Evolutionary conservation across 92 coral and sea anemone species (phyloP), one percentile per base, ranked within the genome.

Genomic region (Micromussa lordhowensis): DNA sequence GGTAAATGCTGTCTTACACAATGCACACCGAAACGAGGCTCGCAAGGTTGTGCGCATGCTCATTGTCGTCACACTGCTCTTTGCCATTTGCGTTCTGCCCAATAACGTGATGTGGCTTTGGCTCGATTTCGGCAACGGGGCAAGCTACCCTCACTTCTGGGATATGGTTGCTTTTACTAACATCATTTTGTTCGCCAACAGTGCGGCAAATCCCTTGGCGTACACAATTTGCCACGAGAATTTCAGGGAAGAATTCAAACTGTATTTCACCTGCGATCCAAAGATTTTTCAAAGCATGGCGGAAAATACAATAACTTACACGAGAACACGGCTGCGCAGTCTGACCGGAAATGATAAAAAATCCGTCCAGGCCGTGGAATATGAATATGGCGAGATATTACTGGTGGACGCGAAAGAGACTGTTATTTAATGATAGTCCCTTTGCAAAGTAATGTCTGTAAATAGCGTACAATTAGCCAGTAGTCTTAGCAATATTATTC

Each of bases 141-240:
- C 85, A 1, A 69, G 78, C 8, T 96, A 95, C 76, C 36, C 80
- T 0, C 90, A 96, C 40, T 94, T 98, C 85, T 82, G 95, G 93
- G 95, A 94, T 82, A 76, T 92, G 82, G 85, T 98, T 13, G 96
- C 96, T 2, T 93, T 98, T 29, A 94, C 98, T 34, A 96, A 98
- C 64, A 93, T 98, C 53, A 87, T 98, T 49, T 91, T 96, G 35
- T 98, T 98, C 74, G 93, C 98, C 64, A 98, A 98, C 93, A 93
- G 99, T 68, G 99, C 99, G 1, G 95, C 96, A 3, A 98, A 98
- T 80, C 99, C 99, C 13, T 88, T 98, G 63, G 97, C 96, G 21
- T 98, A 98, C 87, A 93, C 98, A 30, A 96, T 98, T n/a, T 98
- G 99, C 68, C 96, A 98, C 78, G 99, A 98, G 87, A 96, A 86